These are phyloP conservation scores for Hanleya hanleyi DNA, from an alignment of 2,888 invertebrate species.

Conservation along the genomic window DNA sequence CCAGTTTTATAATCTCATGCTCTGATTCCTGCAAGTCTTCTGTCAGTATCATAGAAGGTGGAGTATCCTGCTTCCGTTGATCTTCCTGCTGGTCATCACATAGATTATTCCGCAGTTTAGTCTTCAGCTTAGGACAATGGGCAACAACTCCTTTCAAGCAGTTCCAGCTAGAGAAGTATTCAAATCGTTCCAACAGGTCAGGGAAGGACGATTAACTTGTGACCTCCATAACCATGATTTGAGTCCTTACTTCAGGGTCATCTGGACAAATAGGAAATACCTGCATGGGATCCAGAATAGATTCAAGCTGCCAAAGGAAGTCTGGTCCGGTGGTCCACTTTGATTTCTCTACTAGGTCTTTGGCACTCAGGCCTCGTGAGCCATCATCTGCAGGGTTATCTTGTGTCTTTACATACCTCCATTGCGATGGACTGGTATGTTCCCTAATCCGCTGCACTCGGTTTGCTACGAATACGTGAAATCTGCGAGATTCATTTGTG, in stretches of 20 bases:
- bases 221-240: too few species aligned
- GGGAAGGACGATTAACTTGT: too few species aligned
- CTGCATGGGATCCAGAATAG: too few species aligned
- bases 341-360: constrained; percentile 6
- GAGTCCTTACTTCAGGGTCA: constrained; percentile 21
- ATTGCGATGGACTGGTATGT: constrained; percentile 3
- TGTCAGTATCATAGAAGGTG: neutral
- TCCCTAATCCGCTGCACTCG: constrained; percentile 9
- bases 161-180: constrained; percentile 21
- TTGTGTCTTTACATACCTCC: constrained; percentile 11
- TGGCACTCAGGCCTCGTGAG: constrained; percentile 32
- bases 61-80: neutral
- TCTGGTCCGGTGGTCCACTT: constrained; percentile 16
- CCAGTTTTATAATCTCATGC: neutral
- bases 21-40: constrained; percentile 14
- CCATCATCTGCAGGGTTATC: constrained; percentile 39
- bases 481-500: constrained; percentile 17
- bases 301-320: neutral
- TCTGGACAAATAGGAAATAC: neutral
- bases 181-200: neutral
- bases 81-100: neutral
- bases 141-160: constrained; percentile 14
- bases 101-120: neutral
- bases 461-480: constrained; percentile 16
- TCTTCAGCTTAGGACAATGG: constrained; percentile 6